These are phyloP conservation scores for Prunella strophiata DNA, from an alignment of 2,797 vertebrate genomes.

Conservation along the genomic window DNA sequence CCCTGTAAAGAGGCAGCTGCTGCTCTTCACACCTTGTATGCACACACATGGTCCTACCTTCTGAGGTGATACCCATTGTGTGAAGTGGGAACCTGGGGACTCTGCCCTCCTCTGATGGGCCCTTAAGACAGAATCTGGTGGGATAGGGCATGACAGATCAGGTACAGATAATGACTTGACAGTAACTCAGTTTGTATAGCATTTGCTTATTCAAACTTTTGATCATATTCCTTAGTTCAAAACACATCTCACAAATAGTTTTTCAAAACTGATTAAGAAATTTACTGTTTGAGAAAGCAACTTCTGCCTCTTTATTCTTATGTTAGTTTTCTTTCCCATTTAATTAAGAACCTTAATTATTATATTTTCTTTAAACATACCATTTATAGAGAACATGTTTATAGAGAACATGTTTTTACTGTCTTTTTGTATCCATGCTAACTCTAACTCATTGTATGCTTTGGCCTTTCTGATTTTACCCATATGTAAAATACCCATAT, in stretches of 20 bases:
- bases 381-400: background rate
- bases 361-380: background rate
- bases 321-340: background rate
- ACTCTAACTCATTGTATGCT: background rate
- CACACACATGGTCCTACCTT: fast-evolving
- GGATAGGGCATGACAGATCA: background rate
- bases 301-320: background rate
- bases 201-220: background rate
- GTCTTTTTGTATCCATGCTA: background rate
- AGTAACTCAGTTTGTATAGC: background rate
- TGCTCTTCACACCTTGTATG: background rate
- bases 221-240: background rate
- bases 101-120: background rate
- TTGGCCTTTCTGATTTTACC: constrained; percentile 17
- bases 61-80: fast-evolving
- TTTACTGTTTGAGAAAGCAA: background rate
- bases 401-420: background rate
- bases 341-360: background rate
- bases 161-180: background rate
- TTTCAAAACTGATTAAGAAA: background rate
- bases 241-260: background rate
- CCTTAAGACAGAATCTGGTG: background rate
- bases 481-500: background rate
- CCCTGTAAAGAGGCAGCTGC: background rate
- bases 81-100: background rate